Base-by-base conservation (phyloP, 2,113 vertebrate genomes). In the Bostrychus sinensis region DNA sequence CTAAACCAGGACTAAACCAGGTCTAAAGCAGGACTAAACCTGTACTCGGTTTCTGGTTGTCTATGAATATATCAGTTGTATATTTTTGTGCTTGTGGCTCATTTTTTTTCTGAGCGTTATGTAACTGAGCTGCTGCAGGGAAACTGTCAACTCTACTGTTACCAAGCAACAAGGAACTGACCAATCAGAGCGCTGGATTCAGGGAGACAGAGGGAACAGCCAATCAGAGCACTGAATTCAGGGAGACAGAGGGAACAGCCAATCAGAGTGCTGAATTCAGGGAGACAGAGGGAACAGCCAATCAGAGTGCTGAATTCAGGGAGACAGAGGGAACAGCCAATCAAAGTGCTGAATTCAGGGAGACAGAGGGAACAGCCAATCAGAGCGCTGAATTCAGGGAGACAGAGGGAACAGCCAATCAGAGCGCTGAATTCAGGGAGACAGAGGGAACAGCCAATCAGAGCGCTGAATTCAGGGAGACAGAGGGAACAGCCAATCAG, bases 71-170 rank as follows among this genome's bases (percentile, higher is more conserved):
- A 4, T 25, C 4, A 10, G 4, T 5, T 13, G 19, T 46, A 23
- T 46, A 22, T 13, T 10, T 1, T 8, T 23, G 43, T 34, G 32
- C 32, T 8, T 34, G 7, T 34, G 32, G 32, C 32, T 34, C 32
- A 34, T 34, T 8, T 34, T 34, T 34, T 10, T n/a, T 34, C 5
- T 10, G 7, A 34, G 2, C 23, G 45, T 48, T 48, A 48, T 13
- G 16, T 48, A 48, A 48, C 45, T 48, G 19, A 48, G 41, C 45
- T 25, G 45, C 45, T 48, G 45, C 45, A 48, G 45, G 45, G 25
- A 5, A 45, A 45, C 42, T n/a, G 42, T 48, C 45, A 48, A 48
- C 20, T 48, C 25, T 48, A 48, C 10, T 48, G 45, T 48, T 48
- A 23, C 45, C 22, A 48, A 13, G 45, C 45, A 48, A 48, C 45